These are phyloP conservation scores for Calameuta filiformis DNA, from an alignment of 2,888 invertebrate genomes.

Conservation along the genomic window DNA sequence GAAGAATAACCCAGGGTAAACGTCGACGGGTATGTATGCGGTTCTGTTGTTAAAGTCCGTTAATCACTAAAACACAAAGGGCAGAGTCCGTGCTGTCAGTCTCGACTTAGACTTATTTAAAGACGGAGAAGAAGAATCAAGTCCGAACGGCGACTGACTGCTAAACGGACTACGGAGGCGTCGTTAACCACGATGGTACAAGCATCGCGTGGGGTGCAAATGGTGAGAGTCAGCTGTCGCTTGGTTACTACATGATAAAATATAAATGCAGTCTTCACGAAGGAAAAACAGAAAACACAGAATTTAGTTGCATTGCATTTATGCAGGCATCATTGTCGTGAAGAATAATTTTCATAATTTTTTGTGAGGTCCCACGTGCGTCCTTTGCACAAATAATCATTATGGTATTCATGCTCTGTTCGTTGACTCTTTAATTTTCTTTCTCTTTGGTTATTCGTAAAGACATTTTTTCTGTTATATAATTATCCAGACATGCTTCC, in stretches of 20 bases:
- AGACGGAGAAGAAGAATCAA: conserved; percentile 20
- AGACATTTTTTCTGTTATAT: not conserved
- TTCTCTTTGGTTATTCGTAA: not conserved
- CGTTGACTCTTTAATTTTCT: not conserved
- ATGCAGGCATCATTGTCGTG: not conserved
- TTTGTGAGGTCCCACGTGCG: not conserved
- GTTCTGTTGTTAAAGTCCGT: not conserved
- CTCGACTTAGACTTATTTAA: not conserved
- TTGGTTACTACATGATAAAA: not conserved
- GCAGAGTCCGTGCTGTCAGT: conserved; percentile 13
- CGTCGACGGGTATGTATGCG: not conserved
- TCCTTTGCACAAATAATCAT: not conserved
- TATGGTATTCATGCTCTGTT: not conserved
- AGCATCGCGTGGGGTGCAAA: conserved; percentile 29
- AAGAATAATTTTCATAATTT: not conserved
- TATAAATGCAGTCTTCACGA: not conserved
- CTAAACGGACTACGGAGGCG: conserved; percentile 24
- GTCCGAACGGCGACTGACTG: conserved; percentile 14
- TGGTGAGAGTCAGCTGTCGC: conserved; percentile 29
- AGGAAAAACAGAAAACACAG: not conserved
- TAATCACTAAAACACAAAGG: conserved; percentile 13
- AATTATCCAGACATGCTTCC: not conserved
- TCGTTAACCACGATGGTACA: conserved; percentile 22
- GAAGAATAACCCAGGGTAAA: not conserved
- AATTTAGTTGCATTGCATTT: not conserved